Conservation (phyloP, 2,888 invertebrate species). For the Lordiphosa fenestrarum region DNA sequence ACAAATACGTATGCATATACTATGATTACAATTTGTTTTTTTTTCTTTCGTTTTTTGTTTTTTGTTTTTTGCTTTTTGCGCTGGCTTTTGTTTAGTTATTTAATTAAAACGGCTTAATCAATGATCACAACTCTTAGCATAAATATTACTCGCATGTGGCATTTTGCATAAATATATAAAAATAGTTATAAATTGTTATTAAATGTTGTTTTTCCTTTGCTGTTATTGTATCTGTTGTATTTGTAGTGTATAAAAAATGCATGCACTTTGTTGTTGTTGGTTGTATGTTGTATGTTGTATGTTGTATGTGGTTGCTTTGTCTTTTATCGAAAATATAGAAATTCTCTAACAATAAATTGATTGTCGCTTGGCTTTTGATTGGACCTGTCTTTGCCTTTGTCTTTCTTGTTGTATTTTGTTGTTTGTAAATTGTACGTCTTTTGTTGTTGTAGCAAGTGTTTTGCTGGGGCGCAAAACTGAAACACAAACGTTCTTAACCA, state of each 20-base stretch:
- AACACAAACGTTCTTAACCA: constrained; percentile 39
- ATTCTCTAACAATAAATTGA: constrained; percentile 6
- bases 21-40: constrained; percentile 37
- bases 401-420: constrained; percentile 20
- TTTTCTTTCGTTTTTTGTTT: constrained; percentile 39
- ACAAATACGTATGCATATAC: constrained; percentile 21
- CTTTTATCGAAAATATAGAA: constrained; percentile 5
- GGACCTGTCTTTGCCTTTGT: not conserved
- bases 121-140: constrained; percentile 81
- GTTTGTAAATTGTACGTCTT: constrained; percentile 23
- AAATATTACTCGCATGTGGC: constrained; percentile 39
- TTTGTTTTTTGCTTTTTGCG: constrained; percentile 36
- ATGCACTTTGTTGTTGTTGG: constrained; percentile 8
- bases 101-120: constrained; percentile 78
- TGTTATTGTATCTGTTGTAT: constrained; percentile 19
- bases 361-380: constrained; percentile 1
- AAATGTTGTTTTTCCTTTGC: constrained; percentile 15
- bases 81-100: constrained; percentile 45
- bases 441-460: constrained; percentile 31
- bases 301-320: constrained; percentile 1
- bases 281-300: too few species aligned
- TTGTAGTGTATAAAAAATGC: constrained; percentile 14
- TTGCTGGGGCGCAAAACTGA: constrained; percentile 41
- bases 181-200: constrained; percentile 34
- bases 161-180: constrained; percentile 38